Conservation (phyloP, 2,113 vertebrate species). For the Perognathus longimembris region DNA sequence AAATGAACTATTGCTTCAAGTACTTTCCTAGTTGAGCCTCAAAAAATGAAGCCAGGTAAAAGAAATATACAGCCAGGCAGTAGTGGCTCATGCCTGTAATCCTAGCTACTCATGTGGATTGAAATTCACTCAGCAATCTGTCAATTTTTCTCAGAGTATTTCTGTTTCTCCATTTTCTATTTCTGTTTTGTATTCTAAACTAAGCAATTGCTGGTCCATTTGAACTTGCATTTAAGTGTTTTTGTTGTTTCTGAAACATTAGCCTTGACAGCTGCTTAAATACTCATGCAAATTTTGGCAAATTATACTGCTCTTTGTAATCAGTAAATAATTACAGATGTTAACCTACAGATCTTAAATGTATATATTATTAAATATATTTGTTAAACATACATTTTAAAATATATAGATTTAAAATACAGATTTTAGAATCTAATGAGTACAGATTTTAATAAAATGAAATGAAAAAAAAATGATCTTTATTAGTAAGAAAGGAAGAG, state of each 20-base stretch:
- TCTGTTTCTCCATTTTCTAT: background rate
- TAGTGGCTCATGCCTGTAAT: too few species aligned
- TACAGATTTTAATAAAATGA: constrained; percentile 46
- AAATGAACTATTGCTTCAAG: background rate
- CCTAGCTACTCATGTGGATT: background rate
- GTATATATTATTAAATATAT: too few species aligned
- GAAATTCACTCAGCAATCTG: background rate
- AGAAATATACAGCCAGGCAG: too few species aligned
- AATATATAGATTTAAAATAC: too few species aligned
- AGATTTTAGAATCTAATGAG: too few species aligned
- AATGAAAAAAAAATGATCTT: constrained; percentile 31
- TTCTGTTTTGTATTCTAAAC: background rate
- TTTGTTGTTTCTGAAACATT: background rate
- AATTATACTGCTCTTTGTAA: constrained; percentile 16
- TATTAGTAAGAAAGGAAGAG: background rate
- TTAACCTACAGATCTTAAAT: too few species aligned
- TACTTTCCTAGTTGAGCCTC: background rate
- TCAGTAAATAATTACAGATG: too few species aligned
- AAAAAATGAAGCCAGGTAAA: background rate
- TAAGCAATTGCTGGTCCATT: constrained; percentile 7
- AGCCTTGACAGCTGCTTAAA: background rate
- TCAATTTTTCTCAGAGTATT: background rate
- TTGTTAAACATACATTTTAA: too few species aligned
- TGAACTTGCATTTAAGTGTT: background rate
- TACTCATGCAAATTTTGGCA: background rate